These are phyloP conservation scores for Tetramorium simillimum DNA, from an alignment of 1,140 invertebrate genomes.

Conservation along the genomic window DNA sequence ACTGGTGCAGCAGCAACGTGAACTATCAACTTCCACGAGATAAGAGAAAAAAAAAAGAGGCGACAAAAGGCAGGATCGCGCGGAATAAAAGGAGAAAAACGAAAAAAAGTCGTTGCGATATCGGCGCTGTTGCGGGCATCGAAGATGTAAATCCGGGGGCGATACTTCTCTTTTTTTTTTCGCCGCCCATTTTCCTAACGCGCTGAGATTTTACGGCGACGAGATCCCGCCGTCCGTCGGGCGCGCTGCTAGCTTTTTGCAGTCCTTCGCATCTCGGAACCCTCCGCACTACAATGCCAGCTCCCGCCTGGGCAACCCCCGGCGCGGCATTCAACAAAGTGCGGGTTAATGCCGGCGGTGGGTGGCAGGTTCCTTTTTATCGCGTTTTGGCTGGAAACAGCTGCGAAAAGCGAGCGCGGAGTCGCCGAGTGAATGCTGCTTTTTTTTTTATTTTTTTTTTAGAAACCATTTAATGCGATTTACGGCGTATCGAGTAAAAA, in stretches of 20 bases:
- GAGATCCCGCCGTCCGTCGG: not conserved
- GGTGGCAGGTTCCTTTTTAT: conserved; percentile 60
- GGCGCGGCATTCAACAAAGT: conserved; percentile 33
- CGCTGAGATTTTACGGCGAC: conserved; percentile 15
- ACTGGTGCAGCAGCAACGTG: not conserved
- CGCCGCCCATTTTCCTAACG: conserved; percentile 19
- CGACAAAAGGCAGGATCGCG: not conserved
- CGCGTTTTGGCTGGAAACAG: conserved; percentile 54
- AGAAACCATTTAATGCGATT: conserved; percentile 66
- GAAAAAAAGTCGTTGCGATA: not conserved
- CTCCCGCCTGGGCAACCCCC: not conserved
- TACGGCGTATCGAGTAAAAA: not conserved
- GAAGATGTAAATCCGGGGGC: conserved; percentile 8
- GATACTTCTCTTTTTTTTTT: conserved; percentile 8
- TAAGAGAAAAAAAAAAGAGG: conserved; percentile 45
- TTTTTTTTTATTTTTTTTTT: not conserved
- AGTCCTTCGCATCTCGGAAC: not conserved
- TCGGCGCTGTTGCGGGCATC: not conserved
- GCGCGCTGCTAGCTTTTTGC: conserved; percentile 16
- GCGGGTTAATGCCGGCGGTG: conserved; percentile 50
- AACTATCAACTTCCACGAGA: not conserved
- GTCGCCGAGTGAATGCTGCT: not conserved
- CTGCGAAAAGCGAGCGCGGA: conserved; percentile 50
- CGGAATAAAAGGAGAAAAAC: not conserved
- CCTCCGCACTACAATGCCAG: conserved; percentile 17